Percentiles rank a stretch among this genome's conserved stretches.
phyloP scores from a whole-genome alignment of 1,140 invertebrate genomes.

The Triops longicaudatus region DNA sequence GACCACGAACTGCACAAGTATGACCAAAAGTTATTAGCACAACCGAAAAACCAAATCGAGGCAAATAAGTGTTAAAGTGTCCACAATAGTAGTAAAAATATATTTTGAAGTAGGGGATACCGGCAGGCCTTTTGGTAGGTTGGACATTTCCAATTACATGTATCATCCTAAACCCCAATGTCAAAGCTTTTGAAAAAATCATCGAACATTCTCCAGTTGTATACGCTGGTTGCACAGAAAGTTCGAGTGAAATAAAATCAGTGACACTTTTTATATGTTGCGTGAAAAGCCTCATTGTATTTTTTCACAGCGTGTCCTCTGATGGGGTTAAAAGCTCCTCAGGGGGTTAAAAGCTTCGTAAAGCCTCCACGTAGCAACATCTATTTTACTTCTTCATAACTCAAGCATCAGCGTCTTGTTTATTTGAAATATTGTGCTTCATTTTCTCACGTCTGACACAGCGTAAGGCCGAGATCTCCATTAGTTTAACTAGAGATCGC shows the following conservation, averaged over 20 bases:
- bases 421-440: not conserved
- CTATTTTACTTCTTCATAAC: not conserved
- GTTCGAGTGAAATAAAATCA: no score
- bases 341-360: not conserved
- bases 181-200: no score
- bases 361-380: not conserved
- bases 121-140: no score
- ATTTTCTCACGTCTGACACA: not conserved
- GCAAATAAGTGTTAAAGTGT: not conserved
- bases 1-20: not conserved
- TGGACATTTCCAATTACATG: no score
- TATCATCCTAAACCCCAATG: no score
- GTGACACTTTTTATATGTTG: no score
- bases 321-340: not conserved
- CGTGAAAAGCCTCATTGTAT: not conserved
- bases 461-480: not conserved
- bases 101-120: no score
- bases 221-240: no score
- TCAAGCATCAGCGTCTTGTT: not conserved
- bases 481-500: not conserved
- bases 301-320: not conserved
- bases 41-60: not conserved
- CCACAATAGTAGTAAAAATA: not conserved
- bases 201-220: no score
- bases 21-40: not conserved